Evolutionary conservation across 2,113 vertebrate species (phyloP).

Genomic region (Sisor rabdophorus): DNA sequence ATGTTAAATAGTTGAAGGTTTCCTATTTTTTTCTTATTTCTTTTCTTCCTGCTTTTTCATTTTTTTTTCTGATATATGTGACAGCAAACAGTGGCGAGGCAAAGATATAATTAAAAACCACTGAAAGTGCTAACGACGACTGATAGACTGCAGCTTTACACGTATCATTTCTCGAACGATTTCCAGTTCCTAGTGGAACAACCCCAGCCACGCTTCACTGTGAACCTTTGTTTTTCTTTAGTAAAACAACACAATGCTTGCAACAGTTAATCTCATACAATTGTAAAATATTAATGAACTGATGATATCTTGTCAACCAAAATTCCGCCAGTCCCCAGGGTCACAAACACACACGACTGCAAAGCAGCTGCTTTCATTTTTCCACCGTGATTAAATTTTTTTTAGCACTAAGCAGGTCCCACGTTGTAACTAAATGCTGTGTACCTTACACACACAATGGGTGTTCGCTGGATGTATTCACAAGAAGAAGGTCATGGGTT

Average conservation of each 20-base stretch:
- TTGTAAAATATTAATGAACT: slow-evolving; percentile 42
- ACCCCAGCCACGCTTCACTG: background rate
- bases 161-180: slow-evolving; percentile 4
- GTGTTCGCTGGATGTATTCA: background rate
- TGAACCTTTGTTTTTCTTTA: background rate
- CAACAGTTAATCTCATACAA: slow-evolving; percentile 6
- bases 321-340: slow-evolving; percentile 39
- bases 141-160: slow-evolving; percentile 19
- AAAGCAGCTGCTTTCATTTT: slow-evolving; percentile 14
- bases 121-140: background rate
- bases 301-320: slow-evolving; percentile 30
- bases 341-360: no score
- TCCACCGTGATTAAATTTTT: slow-evolving; percentile 35
- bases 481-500: no score
- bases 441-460: background rate
- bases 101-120: slow-evolving; percentile 30
- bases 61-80: background rate
- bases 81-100: slow-evolving; percentile 6
- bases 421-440: slow-evolving; percentile 14
- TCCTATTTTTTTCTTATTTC: background rate
- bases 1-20: background rate
- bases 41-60: background rate
- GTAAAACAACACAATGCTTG: slow-evolving; percentile 22
- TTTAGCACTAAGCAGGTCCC: slow-evolving; percentile 11
- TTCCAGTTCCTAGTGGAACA: background rate